phyloP scores from a whole-genome alignment of 2,888 invertebrate species.

The Sipha maydis region DNA sequence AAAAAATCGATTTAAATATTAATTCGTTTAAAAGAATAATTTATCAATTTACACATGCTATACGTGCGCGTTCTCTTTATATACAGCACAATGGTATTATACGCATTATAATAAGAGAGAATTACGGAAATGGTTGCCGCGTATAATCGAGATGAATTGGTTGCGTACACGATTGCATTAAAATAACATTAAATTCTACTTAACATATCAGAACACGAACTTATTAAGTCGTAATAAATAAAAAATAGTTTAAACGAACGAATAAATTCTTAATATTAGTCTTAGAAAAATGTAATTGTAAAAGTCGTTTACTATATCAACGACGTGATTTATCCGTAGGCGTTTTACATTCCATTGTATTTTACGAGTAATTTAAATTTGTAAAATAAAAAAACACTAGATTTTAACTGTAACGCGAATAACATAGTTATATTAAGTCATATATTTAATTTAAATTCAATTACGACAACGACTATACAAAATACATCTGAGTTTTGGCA shows the following conservation, averaged over 20 bases:
- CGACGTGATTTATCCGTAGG: too few species aligned
- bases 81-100: background rate
- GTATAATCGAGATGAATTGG: conserved; percentile 40
- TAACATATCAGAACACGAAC: conserved; percentile 33
- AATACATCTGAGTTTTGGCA: too few species aligned
- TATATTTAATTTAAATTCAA: too few species aligned
- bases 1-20: background rate
- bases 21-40: background rate
- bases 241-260: background rate
- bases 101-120: background rate
- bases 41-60: conserved; percentile 9
- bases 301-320: too few species aligned
- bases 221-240: conserved; percentile 16
- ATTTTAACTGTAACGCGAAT: too few species aligned
- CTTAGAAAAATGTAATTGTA: too few species aligned
- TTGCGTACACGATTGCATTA: conserved; percentile 27
- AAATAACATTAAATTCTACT: conserved; percentile 46
- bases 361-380: too few species aligned
- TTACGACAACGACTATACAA: too few species aligned
- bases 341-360: too few species aligned
- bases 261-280: background rate
- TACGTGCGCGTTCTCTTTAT: background rate
- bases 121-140: background rate
- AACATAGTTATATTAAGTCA: too few species aligned
- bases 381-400: too few species aligned